Evolutionary conservation across 2,113 vertebrate genomes (phyloP).

Genomic region (Cranoglanis bouderius): DNA sequence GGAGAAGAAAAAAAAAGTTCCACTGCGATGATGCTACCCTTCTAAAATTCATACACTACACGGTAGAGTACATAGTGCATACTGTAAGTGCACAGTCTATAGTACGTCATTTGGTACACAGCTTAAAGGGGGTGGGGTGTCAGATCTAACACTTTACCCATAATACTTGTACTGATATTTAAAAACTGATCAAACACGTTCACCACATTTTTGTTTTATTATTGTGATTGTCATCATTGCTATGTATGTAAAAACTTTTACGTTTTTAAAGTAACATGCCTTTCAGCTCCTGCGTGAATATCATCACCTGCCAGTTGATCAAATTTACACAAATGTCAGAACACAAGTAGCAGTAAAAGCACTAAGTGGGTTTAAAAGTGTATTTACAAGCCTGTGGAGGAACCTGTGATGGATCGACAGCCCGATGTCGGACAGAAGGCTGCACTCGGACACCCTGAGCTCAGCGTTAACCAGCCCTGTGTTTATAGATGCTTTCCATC

Average conservation of each 20-base stretch:
- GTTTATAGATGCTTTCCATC: conserved; percentile 31
- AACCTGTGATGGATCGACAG: not conserved
- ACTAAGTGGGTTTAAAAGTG: not conserved
- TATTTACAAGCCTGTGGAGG: not conserved
- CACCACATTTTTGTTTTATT: no score
- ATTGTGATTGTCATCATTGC: not conserved
- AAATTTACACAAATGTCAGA: not conserved
- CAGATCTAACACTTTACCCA: no score
- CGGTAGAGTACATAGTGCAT: no score
- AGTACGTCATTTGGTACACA: no score
- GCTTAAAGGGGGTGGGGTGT: no score
- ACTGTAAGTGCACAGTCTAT: no score
- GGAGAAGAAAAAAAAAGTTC: no score
- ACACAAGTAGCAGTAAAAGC: not conserved
- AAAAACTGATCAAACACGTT: no score
- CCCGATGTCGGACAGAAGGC: not conserved
- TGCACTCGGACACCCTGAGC: not conserved
- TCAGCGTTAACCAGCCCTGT: not conserved
- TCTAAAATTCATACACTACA: no score
- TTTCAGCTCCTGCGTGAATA: not conserved
- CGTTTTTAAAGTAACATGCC: not conserved
- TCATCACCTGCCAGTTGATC: not conserved
- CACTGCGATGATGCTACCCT: no score
- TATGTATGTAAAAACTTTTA: not conserved
- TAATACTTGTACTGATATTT: no score